Conservation (phyloP, 2,888 invertebrate genomes). For the Himalopsyche japonica region DNA sequence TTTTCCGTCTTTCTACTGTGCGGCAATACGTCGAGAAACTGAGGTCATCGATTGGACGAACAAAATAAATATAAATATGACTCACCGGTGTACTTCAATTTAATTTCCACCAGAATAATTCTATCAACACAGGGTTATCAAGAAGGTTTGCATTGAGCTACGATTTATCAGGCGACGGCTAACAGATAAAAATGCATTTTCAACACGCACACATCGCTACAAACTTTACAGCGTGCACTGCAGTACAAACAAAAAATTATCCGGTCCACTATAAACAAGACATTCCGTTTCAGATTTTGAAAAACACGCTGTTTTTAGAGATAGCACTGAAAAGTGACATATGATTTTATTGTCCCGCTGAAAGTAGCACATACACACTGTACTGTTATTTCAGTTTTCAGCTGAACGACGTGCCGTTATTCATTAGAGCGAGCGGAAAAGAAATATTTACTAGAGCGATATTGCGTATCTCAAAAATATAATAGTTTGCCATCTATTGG, state of each 20-base stretch:
- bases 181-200: constrained; percentile 20
- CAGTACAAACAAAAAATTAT: not conserved
- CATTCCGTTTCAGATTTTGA: constrained; percentile 12
- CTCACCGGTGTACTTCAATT: constrained; percentile 49
- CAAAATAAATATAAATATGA: constrained; percentile 62
- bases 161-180: constrained; percentile 9
- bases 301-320: constrained; percentile 28
- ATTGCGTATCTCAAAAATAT: not conserved
- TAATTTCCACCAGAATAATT: constrained; percentile 20
- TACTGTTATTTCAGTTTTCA: constrained; percentile 34
- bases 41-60: constrained; percentile 62
- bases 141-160: not conserved
- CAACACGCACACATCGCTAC: constrained; percentile 7
- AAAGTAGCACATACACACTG: constrained; percentile 29
- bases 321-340: constrained; percentile 29
- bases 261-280: not conserved
- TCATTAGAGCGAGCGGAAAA: constrained; percentile 30
- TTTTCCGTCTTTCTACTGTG: constrained; percentile 14
- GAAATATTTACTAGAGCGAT: constrained; percentile 9
- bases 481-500: constrained; percentile 50
- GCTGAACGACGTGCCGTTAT: constrained; percentile 11
- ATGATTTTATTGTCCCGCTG: constrained; percentile 28
- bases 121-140: constrained; percentile 25
- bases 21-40: constrained; percentile 12
- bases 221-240: not conserved